Base-by-base conservation (phyloP, 1,140 invertebrate species). In the Drosophila nebulosa region DNA sequence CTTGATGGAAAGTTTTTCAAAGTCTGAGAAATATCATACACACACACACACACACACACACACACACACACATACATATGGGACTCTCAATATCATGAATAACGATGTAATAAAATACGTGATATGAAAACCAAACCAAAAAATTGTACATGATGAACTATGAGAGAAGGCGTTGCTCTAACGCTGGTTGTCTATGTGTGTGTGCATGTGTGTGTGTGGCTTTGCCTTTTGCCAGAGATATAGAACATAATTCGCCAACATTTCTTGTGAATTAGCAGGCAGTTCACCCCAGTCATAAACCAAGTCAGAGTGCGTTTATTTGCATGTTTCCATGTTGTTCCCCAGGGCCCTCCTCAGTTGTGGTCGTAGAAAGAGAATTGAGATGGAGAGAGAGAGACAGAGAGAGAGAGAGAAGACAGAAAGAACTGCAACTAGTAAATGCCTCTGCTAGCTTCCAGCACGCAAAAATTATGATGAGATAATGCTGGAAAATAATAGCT, bases 71-170 rank as follows among this genome's bases (percentile, higher is more conserved):
- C 18, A 46, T 10, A 46, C 39, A 21, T 21, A 21, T 46, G 39
- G 39, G 39, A 46, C 39, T 46, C 39, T 71, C 69, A 75, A 84
- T 89, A 81, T 76, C 84, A 89, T 89, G 83, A 88, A 88, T 88
- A 84, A 89, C 79, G 83, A 88, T 89, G 83, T 88, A 88, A 88
- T 88, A 88, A 88, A 88, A 88, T 88, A 88, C 83, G 83, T 88
- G 83, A 89, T 83, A 79, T 79, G 83, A 83, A 88, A 88, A 5
- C 73, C 53, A 79, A 88, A 14, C 39, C 14, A 46, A 46, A 46
- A 46, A 18, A 18, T 6, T n/a, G 22, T 64, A 51, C 81, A 85
- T 74, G 81, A 85, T 85, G 81, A 85, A 85, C 81, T 86, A 64
- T 85, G 64, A 42, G 61, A 35, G 62, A 46, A 46, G 32, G 59